Conservation (phyloP, 2,888 invertebrate species). For the Lordiphosa andalusiaca region DNA sequence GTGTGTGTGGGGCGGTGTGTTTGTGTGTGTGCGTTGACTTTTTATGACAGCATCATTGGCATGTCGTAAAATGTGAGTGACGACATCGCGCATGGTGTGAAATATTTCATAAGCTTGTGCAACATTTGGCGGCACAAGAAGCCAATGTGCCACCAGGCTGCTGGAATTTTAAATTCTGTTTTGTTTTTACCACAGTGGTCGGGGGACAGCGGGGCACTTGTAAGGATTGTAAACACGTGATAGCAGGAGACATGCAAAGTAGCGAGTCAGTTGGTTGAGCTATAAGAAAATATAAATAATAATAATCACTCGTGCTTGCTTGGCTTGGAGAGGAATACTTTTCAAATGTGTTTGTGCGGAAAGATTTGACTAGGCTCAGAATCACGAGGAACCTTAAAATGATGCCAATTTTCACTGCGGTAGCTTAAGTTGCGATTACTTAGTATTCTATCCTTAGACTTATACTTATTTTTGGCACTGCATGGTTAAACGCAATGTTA, state of each 20-base stretch:
- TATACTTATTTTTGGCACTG: too few relatives aligned
- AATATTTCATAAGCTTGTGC: slow-evolving; percentile 59
- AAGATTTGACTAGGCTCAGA: too few relatives aligned
- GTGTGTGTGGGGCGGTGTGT: too few relatives aligned
- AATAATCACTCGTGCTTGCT: too few relatives aligned
- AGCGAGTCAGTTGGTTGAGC: not conserved
- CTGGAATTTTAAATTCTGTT: slow-evolving; percentile 22
- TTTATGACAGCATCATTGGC: slow-evolving; percentile 58
- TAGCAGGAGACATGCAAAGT: not conserved
- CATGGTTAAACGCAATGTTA: too few relatives aligned
- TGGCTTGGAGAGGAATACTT: too few relatives aligned
- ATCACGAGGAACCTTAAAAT: too few relatives aligned
- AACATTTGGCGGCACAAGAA: slow-evolving; percentile 61
- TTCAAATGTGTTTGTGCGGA: too few relatives aligned
- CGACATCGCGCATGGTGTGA: slow-evolving; percentile 50
- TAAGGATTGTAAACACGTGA: slow-evolving; percentile 58
- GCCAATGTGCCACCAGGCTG: slow-evolving; percentile 51
- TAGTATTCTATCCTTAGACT: too few relatives aligned
- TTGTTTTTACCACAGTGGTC: slow-evolving; percentile 16
- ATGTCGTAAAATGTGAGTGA: slow-evolving; percentile 71
- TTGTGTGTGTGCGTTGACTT: slow-evolving; percentile 1
- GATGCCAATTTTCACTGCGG: too few relatives aligned
- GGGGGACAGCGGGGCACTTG: slow-evolving; percentile 41
- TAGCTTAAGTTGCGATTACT: too few relatives aligned
- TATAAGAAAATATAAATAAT: too few relatives aligned